Evolutionary conservation across 2,797 vertebrate genomes (phyloP), one percentile per base, ranked within the genome.

Genomic region (Poeciliopsis turneri): DNA sequence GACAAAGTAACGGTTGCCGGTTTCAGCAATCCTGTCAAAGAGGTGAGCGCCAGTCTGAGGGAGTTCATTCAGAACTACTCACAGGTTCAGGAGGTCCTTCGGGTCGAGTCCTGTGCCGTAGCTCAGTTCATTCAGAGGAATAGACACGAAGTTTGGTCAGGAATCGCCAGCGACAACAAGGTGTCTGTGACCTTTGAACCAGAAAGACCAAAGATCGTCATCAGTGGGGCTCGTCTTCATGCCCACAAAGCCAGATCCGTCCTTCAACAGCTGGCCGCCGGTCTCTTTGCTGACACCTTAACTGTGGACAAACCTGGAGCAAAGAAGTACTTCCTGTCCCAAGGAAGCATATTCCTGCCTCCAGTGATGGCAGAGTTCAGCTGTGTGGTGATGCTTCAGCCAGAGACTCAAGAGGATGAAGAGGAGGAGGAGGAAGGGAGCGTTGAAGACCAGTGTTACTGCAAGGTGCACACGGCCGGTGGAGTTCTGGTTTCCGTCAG

Each of bases 261-360:
- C 0, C 66, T 97, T n/a, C 80, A 79, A 71, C 55, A 92, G 39
- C 51, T 95, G 33, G 1, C 78, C 0, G 72, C 75, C 1, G 76
- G 77, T 2, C 80, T 98, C 30, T 74, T 43, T 72, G 78, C 81
- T 4, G 94, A 94, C 59, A 86, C 12, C 0, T 80, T 97, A 6
- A n/a, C 0, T 1, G 85, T 97, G 55, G 91, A 95, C 84, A 97
- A 96, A 66, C 96, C 97, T 0, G 97, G 97, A 66, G 94, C 94
- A 23, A 96, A 92, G 81, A 94, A 95, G 55, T 93, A 94, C 75
- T 98, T 97, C 80, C 84, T 49, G 77, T 88, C 92, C 1, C 92
- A 93, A 47, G 87, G 92, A 51, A 59, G 71, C 5, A 0, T 80
- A 0, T 90, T 85, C 25, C 59, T 95, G 53, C 43, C 59, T 2